Evolutionary conservation across 2,888 invertebrate species (phyloP), one percentile per base, ranked within the genome.

Genomic region (Cheilosia urbana): DNA sequence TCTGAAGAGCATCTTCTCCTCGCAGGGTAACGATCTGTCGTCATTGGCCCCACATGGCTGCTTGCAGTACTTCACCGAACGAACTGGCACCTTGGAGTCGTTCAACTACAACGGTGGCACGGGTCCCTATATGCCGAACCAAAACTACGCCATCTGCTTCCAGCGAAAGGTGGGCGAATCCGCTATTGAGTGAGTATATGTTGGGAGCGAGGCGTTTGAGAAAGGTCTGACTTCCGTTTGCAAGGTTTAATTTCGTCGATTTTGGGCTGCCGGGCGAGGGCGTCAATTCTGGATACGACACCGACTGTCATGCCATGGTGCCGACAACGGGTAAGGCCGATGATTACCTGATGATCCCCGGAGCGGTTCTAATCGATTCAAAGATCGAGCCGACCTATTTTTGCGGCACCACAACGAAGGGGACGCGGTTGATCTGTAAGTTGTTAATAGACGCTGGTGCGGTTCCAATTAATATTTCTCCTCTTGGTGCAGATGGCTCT

Each of bases 111-210:
- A 94, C 88, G 89, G 92, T 4, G 93, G 93, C 0, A 85, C 90
- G 0, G 94, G 94, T 0, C 94, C 94, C 0, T 95, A 95, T 87
- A 94, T 94, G 78, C 93, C 93, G 0, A 93, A 93, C 82, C 88
- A 94, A 77, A 92, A 92, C 1, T 96, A 96, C 88, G 94, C 95
- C 0, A 94, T 95, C 0, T 95, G 95, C 90, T 95, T 96, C 90
- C 94, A 93, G 88, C 89, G 91, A 1, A 68, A 69, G 15, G 34
- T 88, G 9, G 88, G 88, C 7, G 89, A 90, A 60, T 89, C 87
- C 30, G 89, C 89, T 87, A 90, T 92, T 47, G 89, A 91, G 92
- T 92, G 71, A 88, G 89, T 83, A 49, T 83, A 49, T 24, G 9
- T 62, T 27, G n/a, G 2, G 13, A n/a, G 4, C 21, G 13, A 24